These are phyloP conservation scores for Zaprionus tsacasi DNA, from an alignment of 1,140 invertebrate genomes.

Conservation along the genomic window DNA sequence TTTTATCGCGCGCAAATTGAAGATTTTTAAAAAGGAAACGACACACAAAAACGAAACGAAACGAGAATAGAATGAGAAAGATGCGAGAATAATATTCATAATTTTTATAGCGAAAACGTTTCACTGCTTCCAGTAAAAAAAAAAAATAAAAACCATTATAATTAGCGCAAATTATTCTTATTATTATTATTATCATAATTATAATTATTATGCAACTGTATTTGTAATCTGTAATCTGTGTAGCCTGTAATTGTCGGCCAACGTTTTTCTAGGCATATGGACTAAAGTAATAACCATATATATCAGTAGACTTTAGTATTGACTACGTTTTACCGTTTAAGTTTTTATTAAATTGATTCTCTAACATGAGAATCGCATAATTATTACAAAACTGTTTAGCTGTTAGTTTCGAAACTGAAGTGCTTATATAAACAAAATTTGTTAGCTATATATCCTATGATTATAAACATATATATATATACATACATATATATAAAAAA, in stretches of 20 bases:
- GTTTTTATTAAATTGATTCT: constrained; percentile 24
- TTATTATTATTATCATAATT: constrained; percentile 46
- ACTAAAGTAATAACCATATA: neutral
- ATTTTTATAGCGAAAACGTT: constrained; percentile 29
- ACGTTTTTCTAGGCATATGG: constrained; percentile 17
- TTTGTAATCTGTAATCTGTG: constrained; percentile 40
- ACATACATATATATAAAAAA: no score
- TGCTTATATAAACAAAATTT: constrained; percentile 75
- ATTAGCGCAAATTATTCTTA: constrained; percentile 73
- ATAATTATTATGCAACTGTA: constrained; percentile 39
- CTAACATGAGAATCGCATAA: constrained; percentile 20
- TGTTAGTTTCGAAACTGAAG: constrained; percentile 71
- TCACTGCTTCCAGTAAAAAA: constrained; percentile 69
- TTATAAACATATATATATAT: neutral
- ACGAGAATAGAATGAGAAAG: neutral
- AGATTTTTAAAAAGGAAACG: constrained; percentile 3
- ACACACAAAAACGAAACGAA: neutral
- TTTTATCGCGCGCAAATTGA: constrained; percentile 15
- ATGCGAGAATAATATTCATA: neutral
- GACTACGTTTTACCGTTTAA: constrained; percentile 45
- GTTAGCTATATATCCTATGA: constrained; percentile 57
- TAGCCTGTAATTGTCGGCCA: constrained; percentile 16
- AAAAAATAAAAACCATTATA: constrained; percentile 46
- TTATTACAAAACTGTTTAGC: constrained; percentile 37
- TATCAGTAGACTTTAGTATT: constrained; percentile 26